Base-by-base conservation (phyloP, 2,113 vertebrate species). In the Syngnathus typhle region DNA sequence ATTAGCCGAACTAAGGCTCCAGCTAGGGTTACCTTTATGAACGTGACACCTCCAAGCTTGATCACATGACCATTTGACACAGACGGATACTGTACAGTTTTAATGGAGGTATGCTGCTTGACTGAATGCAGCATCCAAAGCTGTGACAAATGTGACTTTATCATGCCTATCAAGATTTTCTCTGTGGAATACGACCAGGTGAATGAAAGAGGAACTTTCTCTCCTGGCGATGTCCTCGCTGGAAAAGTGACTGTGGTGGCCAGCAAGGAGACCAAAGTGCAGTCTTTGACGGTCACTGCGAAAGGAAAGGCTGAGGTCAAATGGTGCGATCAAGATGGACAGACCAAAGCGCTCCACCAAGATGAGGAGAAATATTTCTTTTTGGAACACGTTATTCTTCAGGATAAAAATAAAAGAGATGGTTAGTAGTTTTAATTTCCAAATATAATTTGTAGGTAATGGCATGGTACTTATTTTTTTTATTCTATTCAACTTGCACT, bases 401-500 rank as follows among this genome's bases (percentile, higher is more conserved):
- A 89, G 69, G 87, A 90, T 58, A 88, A 86, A 77, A 86, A 87
- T 59, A 88, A 83, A 80, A 82, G 87, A 70, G 86, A 89, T 72
- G 88, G 87, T 90, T 41, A 43, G 87, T 87, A 63, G 69, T 49
- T 6, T 39, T 62, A 37, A 23, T 54, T 49, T 23, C 5, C 7
- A 54, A 23, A 54, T 7, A 19, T 51, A 7, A 11, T 23, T 1
- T 36, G 7, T 0, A 32, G 27, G 13, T 32, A 1, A 56, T 56
- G 32, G 13, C 12, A 15, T 56, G 23, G 13, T 36, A 32, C 27
- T 3, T 36, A 32, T 32, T 32, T 32, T 32, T 32, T 32, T 3
- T 32, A 36, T 32, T 7, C 27, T 58, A 3, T 36, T 11, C 1
- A 47, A 38, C 43, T 12, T 32, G 0, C 68, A 16, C 2, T 16